Evolutionary conservation across 2,888 invertebrate genomes (phyloP), one percentile per base, ranked within the genome.

Genomic region (Drosophila yooni): DNA sequence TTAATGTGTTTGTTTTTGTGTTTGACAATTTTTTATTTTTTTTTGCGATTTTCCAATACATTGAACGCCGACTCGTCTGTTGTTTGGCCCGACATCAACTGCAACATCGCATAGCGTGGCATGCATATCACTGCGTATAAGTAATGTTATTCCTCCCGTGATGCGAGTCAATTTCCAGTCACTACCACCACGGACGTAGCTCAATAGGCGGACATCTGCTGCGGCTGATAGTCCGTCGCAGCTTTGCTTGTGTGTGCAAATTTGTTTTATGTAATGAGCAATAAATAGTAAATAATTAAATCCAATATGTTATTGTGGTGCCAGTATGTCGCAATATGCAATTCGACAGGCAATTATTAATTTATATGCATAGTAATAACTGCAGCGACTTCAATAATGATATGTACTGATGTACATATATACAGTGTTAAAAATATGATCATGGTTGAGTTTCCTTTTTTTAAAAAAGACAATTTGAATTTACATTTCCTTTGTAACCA

Each of bases 41-140:
- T 71, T 74, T 77, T 76, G 76, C 89, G 87, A 86, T 89, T 86
- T 86, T 86, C 88, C 85, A 77, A 87, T 88, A 89, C 88, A 89
- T 89, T 86, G 78, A 87, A 70, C 73, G 54, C 43, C 40, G 63
- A 1, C 60, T 53, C 68, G 54, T 70, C 58, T 64, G 40, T 40
- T 67, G 61, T 34, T 25, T 61, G 34, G 21, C 34, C 71, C 52
- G 72, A 50, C 69, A 62, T 60, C 69, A 64, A 68, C 43, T 77
- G 81, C 78, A 79, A 21, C 21, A 31, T 21, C 13, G 40, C 56
- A 21, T 5, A 25, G 57, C 73, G 13, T 18, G 29, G 57, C 76
- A 25, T 85, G 83, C 68, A 82, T 66, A 72, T 72, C 82, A 74
- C 48, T 67, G 74, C 87, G 84, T 77, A 83, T 84, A 80, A 74